A percentile compares a stretch with the other conserved stretches of the same genome.
Evolutionary conservation across 2,113 vertebrate genomes (phyloP).

Genomic region (Clarias macrocephalus): DNA sequence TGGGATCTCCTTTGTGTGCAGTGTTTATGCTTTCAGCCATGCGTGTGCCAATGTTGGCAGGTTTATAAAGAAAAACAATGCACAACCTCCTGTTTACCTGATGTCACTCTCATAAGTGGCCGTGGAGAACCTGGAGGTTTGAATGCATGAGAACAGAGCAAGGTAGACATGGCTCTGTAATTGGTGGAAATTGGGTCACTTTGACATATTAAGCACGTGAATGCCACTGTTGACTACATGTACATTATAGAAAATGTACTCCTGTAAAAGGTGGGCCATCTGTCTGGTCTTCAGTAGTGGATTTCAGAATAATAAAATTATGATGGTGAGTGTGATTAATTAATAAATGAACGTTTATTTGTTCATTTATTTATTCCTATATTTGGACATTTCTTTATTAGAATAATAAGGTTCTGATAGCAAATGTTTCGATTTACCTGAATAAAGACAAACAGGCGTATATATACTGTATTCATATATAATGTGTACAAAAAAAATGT

Average conservation of each 20-base stretch:
- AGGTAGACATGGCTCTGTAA: background rate
- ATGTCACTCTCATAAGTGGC: constrained; percentile 40
- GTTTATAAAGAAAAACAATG: constrained; percentile 46
- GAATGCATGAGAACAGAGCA: constrained; percentile 14
- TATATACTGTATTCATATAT: background rate
- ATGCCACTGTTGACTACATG: background rate
- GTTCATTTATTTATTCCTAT: too few species aligned
- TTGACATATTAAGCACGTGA: background rate
- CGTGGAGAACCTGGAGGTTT: constrained; percentile 25
- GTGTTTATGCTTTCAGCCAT: constrained; percentile 59
- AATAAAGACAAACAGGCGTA: background rate
- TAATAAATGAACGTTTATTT: too few species aligned
- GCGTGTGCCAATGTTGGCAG: constrained; percentile 52
- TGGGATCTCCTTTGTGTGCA: constrained; percentile 53
- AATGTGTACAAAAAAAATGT: background rate
- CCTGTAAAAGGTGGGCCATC: background rate
- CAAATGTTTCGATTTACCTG: too few species aligned
- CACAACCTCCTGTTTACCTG: constrained; percentile 37
- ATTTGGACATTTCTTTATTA: too few species aligned
- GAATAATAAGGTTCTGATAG: too few species aligned
- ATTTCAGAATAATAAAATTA: background rate
- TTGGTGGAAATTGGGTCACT: background rate
- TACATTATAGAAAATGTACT: background rate
- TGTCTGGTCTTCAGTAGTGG: background rate
- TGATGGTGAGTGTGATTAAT: background rate